These are phyloP conservation scores for Diadromus collaris DNA, from an alignment of 2,888 invertebrate species.

Conservation along the genomic window DNA sequence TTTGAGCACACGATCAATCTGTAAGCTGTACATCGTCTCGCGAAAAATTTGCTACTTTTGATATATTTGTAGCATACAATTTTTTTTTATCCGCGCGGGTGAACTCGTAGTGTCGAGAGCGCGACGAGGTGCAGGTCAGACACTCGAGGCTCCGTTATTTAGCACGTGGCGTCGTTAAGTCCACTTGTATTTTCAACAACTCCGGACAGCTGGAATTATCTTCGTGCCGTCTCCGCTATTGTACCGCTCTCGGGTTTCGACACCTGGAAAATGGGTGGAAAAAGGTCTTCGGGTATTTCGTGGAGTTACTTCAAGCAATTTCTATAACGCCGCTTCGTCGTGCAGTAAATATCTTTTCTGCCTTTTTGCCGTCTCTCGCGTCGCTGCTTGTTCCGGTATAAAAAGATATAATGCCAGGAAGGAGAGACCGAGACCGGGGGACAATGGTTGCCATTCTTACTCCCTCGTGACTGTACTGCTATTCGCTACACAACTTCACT, in stretches of 20 bases:
- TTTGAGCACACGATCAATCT: too few relatives aligned
- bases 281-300: conserved; percentile 37
- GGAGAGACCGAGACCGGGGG: conserved; percentile 38
- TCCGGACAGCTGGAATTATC: conserved; percentile 37
- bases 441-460: conserved; percentile 56
- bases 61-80: too few relatives aligned
- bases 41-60: too few relatives aligned
- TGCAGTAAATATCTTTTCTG: conserved; percentile 19
- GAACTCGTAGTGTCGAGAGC: background rate
- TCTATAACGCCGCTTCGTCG: background rate
- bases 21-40: too few relatives aligned
- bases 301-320: conserved; percentile 1
- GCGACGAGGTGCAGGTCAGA: conserved; percentile 14
- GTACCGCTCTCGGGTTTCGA: conserved; percentile 17
- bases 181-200: conserved; percentile 25
- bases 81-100: too few relatives aligned
- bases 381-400: conserved; percentile 43
- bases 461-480: conserved; percentile 44
- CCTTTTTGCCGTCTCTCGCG: conserved; percentile 21
- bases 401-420: conserved; percentile 48
- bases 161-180: conserved; percentile 28
- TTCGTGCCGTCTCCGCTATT: conserved; percentile 1
- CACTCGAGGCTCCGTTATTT: conserved; percentile 18
- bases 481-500: conserved; percentile 13
- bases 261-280: conserved; percentile 46